phyloP scores from a whole-genome alignment of 2,888 invertebrate genomes.

The Melanophora roralis region DNA sequence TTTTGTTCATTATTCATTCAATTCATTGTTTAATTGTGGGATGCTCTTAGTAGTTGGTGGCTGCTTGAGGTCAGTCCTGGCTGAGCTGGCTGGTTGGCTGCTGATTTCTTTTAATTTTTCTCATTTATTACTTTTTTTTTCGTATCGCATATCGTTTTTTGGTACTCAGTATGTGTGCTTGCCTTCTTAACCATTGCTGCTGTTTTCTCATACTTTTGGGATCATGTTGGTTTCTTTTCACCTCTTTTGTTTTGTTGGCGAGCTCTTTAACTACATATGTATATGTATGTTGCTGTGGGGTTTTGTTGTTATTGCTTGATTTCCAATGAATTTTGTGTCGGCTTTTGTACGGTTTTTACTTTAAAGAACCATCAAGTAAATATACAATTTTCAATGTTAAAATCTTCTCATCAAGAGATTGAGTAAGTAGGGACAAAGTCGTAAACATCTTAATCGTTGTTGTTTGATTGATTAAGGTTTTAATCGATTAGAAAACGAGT shows the following conservation, averaged over 20 bases:
- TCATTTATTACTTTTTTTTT: conserved; percentile 35
- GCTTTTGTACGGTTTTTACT: conserved; percentile 52
- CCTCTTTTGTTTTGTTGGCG: neutral
- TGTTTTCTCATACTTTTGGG: conserved; percentile 39
- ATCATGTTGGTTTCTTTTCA: conserved; percentile 27
- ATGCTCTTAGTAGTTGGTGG: conserved; percentile 23
- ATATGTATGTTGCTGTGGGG: neutral
- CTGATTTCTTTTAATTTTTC: conserved; percentile 26
- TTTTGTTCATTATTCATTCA: neutral
- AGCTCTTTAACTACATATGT: neutral
- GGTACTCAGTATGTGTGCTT: neutral
- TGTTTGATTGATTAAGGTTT: conserved; percentile 7
- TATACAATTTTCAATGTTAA: conserved; percentile 56
- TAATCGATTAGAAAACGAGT: conserved; percentile 20
- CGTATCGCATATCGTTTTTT: conserved; percentile 37
- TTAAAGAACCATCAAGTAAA: conserved; percentile 58
- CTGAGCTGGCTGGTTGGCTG: conserved; percentile 21
- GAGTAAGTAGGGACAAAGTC: neutral
- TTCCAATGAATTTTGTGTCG: conserved; percentile 62
- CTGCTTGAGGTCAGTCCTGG: conserved; percentile 16
- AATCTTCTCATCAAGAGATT: conserved; percentile 45
- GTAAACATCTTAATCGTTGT: conserved; percentile 2
- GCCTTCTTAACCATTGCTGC: neutral
- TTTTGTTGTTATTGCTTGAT: conserved; percentile 27
- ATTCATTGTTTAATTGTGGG: conserved; percentile 5